Percentiles rank a stretch among this genome's conserved stretches.
Conservation (phyloP, 2,888 invertebrate genomes). For the Drosophila percnosoma region DNA sequence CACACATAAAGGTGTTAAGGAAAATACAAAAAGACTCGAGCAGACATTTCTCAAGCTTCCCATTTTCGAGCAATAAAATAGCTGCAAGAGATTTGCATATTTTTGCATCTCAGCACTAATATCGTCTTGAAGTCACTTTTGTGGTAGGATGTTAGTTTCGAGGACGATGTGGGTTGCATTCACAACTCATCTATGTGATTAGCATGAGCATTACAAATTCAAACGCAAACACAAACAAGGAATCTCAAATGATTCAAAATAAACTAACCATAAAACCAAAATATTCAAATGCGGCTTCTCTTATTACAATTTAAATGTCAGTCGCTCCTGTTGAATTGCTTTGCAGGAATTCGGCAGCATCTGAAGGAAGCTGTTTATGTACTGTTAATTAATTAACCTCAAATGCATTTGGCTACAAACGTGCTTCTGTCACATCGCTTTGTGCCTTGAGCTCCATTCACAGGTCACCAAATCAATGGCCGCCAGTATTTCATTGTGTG, state of each 20-base stretch:
- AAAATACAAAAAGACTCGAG: background rate
- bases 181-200: background rate
- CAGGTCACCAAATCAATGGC: background rate
- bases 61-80: background rate
- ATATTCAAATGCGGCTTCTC: constrained; percentile 14
- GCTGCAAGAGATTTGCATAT: background rate
- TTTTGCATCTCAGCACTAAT: background rate
- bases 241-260: constrained; percentile 7
- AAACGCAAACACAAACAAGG: background rate
- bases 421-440: constrained; percentile 6
- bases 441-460: background rate
- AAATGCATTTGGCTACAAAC: constrained; percentile 14
- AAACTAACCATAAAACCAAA: constrained; percentile 6
- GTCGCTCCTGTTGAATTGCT: background rate
- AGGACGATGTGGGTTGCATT: background rate
- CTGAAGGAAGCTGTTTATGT: background rate
- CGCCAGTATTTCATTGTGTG: background rate
- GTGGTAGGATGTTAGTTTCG: background rate
- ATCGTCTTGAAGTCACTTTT: background rate
- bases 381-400: constrained; percentile 27
- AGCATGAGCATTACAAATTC: background rate
- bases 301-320: constrained; percentile 4
- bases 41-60: background rate
- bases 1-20: background rate
- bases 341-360: background rate